phyloP scores from a whole-genome alignment of 1,140 invertebrate species.

The Eurosta solidaginis region DNA sequence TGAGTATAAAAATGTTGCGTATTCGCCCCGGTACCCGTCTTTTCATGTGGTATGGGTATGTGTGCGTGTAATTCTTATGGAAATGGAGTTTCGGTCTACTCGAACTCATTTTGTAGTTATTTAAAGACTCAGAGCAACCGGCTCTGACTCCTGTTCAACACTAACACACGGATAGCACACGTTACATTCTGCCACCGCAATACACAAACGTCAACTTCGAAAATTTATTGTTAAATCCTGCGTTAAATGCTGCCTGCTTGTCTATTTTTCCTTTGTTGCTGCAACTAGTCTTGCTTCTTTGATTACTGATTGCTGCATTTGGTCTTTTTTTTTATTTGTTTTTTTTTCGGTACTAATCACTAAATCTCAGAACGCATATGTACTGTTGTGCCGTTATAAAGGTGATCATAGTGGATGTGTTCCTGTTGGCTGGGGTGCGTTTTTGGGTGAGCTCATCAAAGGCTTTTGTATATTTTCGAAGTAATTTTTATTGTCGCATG shows the following conservation, averaged over 20 bases:
- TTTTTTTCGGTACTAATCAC: constrained; percentile 9
- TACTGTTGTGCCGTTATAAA: no score
- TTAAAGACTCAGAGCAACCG: no score
- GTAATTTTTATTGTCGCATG: no score
- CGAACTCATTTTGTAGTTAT: no score
- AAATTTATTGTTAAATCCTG: background rate
- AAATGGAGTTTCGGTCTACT: no score
- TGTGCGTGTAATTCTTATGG: no score
- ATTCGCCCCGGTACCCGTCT: no score
- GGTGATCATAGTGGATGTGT: background rate
- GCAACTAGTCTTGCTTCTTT: background rate
- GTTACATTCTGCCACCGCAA: background rate
- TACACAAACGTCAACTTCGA: background rate
- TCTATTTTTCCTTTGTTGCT: background rate
- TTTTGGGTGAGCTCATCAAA: background rate
- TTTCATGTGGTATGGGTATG: no score
- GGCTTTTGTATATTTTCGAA: background rate
- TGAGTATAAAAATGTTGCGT: no score
- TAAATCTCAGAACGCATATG: background rate
- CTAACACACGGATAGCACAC: background rate
- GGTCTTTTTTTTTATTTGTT: background rate
- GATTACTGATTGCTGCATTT: background rate
- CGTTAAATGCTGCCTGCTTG: background rate
- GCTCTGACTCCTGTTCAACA: no score
- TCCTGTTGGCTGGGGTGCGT: background rate